A percentile compares a stretch with the other conserved stretches of the same genome.
Conservation (phyloP, 2,113 vertebrate species). For the Onychorhynchus coronatus region DNA sequence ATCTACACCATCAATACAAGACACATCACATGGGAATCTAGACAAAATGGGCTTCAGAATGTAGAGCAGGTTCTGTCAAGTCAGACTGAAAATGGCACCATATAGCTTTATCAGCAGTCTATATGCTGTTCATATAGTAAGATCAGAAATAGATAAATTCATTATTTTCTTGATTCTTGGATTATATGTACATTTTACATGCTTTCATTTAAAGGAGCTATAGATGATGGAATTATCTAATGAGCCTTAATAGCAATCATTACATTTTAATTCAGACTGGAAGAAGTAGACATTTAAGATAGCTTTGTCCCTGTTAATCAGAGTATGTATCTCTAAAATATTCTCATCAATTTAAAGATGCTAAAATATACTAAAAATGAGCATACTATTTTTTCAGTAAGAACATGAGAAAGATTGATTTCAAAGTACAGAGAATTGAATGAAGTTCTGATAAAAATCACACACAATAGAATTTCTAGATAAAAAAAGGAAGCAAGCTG, state of each 20-base stretch:
- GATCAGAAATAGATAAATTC: neutral
- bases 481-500: neutral
- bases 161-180: neutral
- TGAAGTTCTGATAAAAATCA: neutral
- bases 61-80: neutral
- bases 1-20: neutral
- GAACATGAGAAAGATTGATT: neutral
- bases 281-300: neutral
- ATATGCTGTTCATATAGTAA: neutral
- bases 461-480: neutral
- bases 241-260: neutral
- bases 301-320: neutral
- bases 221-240: neutral
- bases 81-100: neutral
- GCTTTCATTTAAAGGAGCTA: neutral
- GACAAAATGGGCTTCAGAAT: neutral
- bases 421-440: neutral
- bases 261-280: neutral
- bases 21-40: neutral
- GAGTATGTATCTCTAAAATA: neutral
- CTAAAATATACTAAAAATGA: neutral
- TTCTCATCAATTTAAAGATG: neutral
- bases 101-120: neutral
- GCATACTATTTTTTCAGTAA: neutral
- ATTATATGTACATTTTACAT: neutral